Base-by-base conservation (phyloP, 2,797 vertebrate species). In the Lutjanus campechanus region DNA sequence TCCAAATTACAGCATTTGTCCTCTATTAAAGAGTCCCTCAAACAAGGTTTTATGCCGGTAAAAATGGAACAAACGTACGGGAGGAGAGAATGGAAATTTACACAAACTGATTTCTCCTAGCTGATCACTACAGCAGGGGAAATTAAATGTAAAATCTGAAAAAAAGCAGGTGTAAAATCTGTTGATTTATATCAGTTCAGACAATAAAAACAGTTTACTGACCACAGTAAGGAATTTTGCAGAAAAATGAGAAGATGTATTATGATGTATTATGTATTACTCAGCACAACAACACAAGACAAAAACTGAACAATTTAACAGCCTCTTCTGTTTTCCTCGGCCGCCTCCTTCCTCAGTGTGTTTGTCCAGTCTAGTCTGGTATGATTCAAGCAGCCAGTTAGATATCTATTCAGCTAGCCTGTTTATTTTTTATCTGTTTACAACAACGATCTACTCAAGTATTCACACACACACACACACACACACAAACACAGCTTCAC, bases 121-220 rank as follows among this genome's bases (percentile, higher is more conserved):
- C 51, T 56, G 62, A 56, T 0, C 41, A 13, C 53, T 54, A 11
- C 46, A 60, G n/a, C 69, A 58, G 25, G 53, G 64, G n/a, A 60
- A 29, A 49, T 20, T 0, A 60, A 58, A 20, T 1, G 12, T 13
- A 40, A 49, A 36, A 44, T 22, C n/a, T 9, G 9, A 49, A 7
- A 12, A 12, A n/a, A 43, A 51, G 7, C 9, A 10, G 58, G n/a
- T 22, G 58, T 43, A 36, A 22, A 62, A 73, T 53, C 46, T 60
- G 2, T 22, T 51, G 69, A 62, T 72, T 49, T 43, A 22, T 5
- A 55, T 72, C 43, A 13, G 11, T 25, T 61, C 25, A 54, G 29
- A 44, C 40, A 44, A 29, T 54, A 8, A 60, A 73, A 41, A 43
- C 11, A n/a, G 11, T 58, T 74, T 59, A 55, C 7, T 59, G 65